Base-by-base conservation (phyloP, 1,140 invertebrate genomes). In the Philaenus spumarius region DNA sequence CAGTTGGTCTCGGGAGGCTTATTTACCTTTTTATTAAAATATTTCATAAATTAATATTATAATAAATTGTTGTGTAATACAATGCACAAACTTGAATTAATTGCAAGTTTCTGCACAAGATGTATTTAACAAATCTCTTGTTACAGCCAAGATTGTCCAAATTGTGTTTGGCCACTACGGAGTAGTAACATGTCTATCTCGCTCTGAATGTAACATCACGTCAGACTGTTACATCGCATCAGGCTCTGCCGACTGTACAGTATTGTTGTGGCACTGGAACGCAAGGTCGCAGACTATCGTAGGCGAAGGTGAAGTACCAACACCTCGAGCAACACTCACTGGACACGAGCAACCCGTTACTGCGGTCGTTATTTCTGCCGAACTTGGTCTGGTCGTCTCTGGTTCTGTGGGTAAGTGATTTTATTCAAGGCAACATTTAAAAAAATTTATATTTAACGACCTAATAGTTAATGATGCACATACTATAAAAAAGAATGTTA, bases 161-260 rank as follows among this genome's bases (percentile, higher is more conserved):
- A 97, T 98, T 63, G 86, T 99, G 17, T 99, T 97, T 76, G 96
- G 96, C 0, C 97, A 99, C 74, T 98, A 96, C 75, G 96, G 95
- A 59, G 91, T 99, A 14, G 96, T 99, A 43, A 99, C 96, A 1
- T 98, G 96, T 76, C 77, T 97, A 54, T 91, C 91, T 1, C 81
- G 96, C 12, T 98, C 95, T 9, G 97, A 99, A 73, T 97, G 95
- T 72, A 98, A 97, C 74, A 93, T 98, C 48, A 97, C 93, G 24
- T 95, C 95, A 2, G 96, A 99, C 75, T 99, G 95, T 73, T 99
- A 98, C 74, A 88, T 99, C 56, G 95, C 95, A 0, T 97, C 95
- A 1, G 97, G 96, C 24, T 95, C 93, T 35, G 90, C 95, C 9
- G 97, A 99, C 74, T 98, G 96, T 72, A 98, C 96, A 0, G 93